Percentiles rank a stretch among this genome's conserved stretches.
These are phyloP conservation scores for Rhagoletis pomonella DNA, from an alignment of 1,140 invertebrate genomes.

Conservation along the genomic window DNA sequence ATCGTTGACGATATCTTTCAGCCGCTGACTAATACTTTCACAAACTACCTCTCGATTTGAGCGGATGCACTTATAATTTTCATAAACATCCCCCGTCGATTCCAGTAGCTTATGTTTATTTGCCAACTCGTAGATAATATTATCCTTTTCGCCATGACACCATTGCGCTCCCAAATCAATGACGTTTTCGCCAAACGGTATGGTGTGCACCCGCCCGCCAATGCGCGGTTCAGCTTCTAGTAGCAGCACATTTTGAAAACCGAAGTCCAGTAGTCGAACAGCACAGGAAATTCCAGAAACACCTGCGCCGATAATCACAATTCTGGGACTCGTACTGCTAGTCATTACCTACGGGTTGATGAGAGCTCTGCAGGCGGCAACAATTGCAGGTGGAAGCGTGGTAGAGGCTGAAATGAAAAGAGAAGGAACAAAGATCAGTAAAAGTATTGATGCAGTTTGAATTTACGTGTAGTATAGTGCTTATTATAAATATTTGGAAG, in stretches of 20 bases:
- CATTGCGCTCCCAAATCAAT: constrained; percentile 88
- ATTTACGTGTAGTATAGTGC: too few species aligned
- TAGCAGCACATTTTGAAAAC: constrained; percentile 77
- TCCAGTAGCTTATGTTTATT: constrained; percentile 77
- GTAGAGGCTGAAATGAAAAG: not conserved
- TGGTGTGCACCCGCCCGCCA: constrained; percentile 82
- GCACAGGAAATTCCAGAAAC: constrained; percentile 79
- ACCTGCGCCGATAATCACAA: constrained; percentile 79
- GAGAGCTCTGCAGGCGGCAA: not conserved
- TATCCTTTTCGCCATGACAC: constrained; percentile 86
- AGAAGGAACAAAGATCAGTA: not conserved
- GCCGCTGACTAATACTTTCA: constrained; percentile 63
- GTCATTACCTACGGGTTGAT: not conserved
- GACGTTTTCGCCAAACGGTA: constrained; percentile 77
- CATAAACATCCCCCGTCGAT: constrained; percentile 67
- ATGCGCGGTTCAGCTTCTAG: constrained; percentile 83
- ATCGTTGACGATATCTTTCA: constrained; percentile 69
- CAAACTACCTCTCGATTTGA: constrained; percentile 73
- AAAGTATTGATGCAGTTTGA: too few species aligned
- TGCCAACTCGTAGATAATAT: constrained; percentile 82
- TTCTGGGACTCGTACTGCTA: constrained; percentile 61
- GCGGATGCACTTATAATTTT: constrained; percentile 71
- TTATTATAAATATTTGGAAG: too few species aligned
- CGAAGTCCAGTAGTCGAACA: constrained; percentile 76
- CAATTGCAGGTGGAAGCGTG: not conserved